Percentiles rank a stretch among this genome's conserved stretches.
phyloP scores from a whole-genome alignment of 2,797 vertebrate species.

The Poeciliopsis paucimaculata region DNA sequence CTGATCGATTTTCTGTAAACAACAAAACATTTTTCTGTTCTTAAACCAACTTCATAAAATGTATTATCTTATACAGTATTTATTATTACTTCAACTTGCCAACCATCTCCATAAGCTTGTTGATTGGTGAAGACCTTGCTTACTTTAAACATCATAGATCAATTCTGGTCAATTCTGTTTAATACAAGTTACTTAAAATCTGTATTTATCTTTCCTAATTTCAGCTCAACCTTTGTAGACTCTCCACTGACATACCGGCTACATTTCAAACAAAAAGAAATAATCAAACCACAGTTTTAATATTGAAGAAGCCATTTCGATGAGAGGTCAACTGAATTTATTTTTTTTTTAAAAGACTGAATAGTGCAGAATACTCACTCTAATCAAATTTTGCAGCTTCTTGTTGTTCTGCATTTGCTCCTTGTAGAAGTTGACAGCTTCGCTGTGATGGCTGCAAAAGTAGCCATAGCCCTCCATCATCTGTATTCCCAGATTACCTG shows the following conservation, averaged over 20 bases:
- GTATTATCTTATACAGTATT: not conserved
- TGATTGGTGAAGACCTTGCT: not conserved
- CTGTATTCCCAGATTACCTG: constrained; percentile 82
- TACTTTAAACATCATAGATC: not conserved
- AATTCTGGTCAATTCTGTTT: not conserved
- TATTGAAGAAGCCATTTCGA: not conserved
- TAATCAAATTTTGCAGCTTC: constrained; percentile 88
- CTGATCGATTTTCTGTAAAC: constrained; percentile 87
- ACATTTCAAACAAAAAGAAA: not conserved
- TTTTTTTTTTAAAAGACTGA: not conserved
- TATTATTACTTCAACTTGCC: not conserved
- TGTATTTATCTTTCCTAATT: not conserved
- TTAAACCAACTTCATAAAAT: not conserved
- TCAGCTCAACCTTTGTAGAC: too few species aligned
- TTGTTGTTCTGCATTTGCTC: constrained; percentile 90
- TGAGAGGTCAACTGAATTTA: not conserved
- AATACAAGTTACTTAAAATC: not conserved
- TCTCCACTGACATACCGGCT: not conserved
- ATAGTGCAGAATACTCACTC: constrained; percentile 76
- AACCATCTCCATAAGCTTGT: not conserved
- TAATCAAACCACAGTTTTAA: not conserved
- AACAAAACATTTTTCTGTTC: not conserved
- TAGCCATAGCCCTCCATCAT: constrained; percentile 85
- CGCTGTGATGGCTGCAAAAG: constrained; percentile 88
- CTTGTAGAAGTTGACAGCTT: constrained; percentile 87